Conservation (phyloP, 2,113 vertebrate genomes). For the Falcunculus frontatus region DNA sequence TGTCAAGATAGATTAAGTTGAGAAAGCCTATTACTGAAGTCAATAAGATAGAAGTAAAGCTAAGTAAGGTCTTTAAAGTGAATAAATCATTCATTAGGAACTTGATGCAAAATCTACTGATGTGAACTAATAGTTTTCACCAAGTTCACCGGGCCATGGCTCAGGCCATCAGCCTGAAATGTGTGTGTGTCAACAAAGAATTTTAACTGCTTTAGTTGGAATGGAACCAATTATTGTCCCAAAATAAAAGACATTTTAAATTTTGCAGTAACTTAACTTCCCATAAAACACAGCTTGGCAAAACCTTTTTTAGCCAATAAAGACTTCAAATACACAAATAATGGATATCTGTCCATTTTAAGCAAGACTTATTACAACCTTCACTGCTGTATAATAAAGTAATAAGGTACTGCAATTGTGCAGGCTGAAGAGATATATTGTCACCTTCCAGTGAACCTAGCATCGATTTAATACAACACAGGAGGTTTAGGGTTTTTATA, state of each 20-base stretch:
- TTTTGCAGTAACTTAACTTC: neutral
- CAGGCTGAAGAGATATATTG: neutral
- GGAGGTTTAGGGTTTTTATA: neutral
- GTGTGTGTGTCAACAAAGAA: neutral
- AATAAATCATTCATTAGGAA: constrained; percentile 1
- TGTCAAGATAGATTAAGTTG: neutral
- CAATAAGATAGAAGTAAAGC: neutral
- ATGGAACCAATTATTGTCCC: neutral
- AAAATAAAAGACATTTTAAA: constrained; percentile 15
- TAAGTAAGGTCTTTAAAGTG: neutral
- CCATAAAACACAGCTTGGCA: constrained; percentile 4
- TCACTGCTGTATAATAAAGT: neutral
- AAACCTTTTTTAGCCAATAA: neutral
- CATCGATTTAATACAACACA: neutral
- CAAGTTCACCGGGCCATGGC: neutral
- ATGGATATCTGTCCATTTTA: neutral
- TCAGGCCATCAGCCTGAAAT: neutral
- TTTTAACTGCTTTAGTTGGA: neutral
- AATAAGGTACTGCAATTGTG: neutral
- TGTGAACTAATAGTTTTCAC: constrained; percentile 6
- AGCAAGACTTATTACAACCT: neutral
- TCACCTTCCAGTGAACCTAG: neutral
- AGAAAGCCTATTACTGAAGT: neutral
- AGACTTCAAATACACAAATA: neutral
- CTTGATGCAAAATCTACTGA: neutral